Conservation (phyloP, 1,140 invertebrate species). For the Paralvinella palmiformis region DNA sequence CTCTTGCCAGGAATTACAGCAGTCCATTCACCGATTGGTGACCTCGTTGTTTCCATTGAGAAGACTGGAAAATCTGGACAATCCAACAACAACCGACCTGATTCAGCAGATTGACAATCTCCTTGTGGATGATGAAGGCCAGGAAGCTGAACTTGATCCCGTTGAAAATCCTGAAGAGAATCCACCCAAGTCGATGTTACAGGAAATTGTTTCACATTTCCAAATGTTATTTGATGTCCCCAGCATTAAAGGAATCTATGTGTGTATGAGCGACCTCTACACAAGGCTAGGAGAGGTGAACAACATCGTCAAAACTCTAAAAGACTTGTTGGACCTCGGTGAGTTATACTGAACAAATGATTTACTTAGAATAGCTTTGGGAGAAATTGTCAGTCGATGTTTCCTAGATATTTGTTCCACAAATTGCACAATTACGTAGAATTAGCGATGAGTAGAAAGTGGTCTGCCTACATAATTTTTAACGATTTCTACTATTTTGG, state of each 20-base stretch:
- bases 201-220: constrained; percentile 42
- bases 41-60: too few species aligned
- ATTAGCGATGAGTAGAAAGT: background rate
- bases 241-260: constrained; percentile 35
- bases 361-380: background rate
- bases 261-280: constrained; percentile 47
- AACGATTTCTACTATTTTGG: background rate
- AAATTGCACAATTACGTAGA: background rate
- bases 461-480: background rate
- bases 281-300: constrained; percentile 38
- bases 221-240: constrained; percentile 46
- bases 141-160: too few species aligned
- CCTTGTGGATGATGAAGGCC: too few species aligned
- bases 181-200: constrained; percentile 25
- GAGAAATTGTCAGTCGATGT: background rate
- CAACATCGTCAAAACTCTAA: constrained; percentile 43
- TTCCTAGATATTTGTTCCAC: background rate
- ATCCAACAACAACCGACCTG: too few species aligned
- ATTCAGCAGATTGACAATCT: too few species aligned
- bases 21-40: too few species aligned
- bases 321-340: constrained; percentile 38
- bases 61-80: too few species aligned
- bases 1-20: too few species aligned
- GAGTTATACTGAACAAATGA: background rate
- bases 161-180: too few species aligned